Percentiles rank a stretch among this genome's conserved stretches.
Conservation (phyloP, 2,797 vertebrate genomes). For the Dermochelys coriacea region DNA sequence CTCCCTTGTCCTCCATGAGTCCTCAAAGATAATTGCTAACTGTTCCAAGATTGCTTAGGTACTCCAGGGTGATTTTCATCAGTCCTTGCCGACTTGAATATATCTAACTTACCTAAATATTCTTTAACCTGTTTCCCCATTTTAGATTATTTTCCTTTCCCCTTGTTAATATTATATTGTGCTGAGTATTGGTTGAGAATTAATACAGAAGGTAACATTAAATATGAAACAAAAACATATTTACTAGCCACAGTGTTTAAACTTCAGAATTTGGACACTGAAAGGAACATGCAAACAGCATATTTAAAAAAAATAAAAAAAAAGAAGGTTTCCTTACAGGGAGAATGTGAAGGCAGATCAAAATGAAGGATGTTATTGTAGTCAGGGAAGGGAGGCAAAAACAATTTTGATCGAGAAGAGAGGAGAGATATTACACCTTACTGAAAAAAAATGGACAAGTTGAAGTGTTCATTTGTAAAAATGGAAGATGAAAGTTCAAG, state of each 20-base stretch:
- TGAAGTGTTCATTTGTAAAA: slow-evolving; percentile 18
- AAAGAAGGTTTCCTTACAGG: neutral
- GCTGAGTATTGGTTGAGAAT: neutral
- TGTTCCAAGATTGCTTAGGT: neutral
- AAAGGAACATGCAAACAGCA: neutral
- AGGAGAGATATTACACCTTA: neutral
- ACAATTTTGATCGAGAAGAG: neutral
- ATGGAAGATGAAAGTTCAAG: slow-evolving; percentile 10
- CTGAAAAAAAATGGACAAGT: neutral
- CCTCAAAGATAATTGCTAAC: neutral
- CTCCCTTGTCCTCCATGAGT: neutral
- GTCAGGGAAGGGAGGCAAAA: neutral
- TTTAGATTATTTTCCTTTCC: neutral
- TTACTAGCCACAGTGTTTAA: neutral
- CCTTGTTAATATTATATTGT: neutral
- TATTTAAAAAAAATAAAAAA: neutral
- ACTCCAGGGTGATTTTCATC: neutral
- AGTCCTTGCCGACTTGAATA: neutral
- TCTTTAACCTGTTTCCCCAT: neutral
- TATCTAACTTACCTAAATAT: neutral
- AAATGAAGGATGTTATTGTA: neutral
- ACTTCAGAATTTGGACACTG: neutral
- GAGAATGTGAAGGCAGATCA: neutral
- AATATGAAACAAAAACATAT: neutral
- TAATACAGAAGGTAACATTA: neutral